These are phyloP conservation scores for Epinotia brunnichana DNA, from an alignment of 2,888 invertebrate species.

Conservation along the genomic window DNA sequence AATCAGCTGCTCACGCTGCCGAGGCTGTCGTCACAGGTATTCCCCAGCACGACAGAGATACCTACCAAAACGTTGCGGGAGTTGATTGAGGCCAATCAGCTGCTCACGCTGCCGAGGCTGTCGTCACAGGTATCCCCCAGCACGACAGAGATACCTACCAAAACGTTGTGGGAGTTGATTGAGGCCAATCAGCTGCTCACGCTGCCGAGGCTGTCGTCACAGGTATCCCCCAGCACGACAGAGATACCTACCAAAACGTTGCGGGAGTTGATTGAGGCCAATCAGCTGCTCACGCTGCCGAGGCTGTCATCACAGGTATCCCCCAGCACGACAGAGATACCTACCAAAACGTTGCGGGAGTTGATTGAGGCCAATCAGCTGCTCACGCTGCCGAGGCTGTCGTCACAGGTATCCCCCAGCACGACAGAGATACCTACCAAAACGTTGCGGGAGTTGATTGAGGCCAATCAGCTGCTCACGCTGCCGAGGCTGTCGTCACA, in stretches of 20 bases:
- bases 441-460: conserved; percentile 94
- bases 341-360: conserved; percentile 93
- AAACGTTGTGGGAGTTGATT: conserved; percentile 94
- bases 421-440: conserved; percentile 95
- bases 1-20: conserved; percentile 95
- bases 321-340: conserved; percentile 95
- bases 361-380: conserved; percentile 95
- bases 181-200: conserved; percentile 94
- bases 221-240: conserved; percentile 94
- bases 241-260: conserved; percentile 95
- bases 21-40: conserved; percentile 96
- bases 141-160: conserved; percentile 95
- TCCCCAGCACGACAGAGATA: conserved; percentile 95
- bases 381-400: conserved; percentile 93
- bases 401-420: conserved; percentile 96
- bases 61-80: conserved; percentile 94
- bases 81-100: conserved; percentile 94
- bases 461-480: conserved; percentile 93
- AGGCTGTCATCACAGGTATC: conserved; percentile 97
- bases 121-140: conserved; percentile 98
- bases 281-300: conserved; percentile 94
- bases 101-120: conserved; percentile 92
- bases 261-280: conserved; percentile 93
- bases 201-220: conserved; percentile 95
- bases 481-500: conserved; percentile 97